Evolutionary conservation across 2,888 invertebrate genomes (phyloP).

Genomic region (Morinoia aosen): DNA sequence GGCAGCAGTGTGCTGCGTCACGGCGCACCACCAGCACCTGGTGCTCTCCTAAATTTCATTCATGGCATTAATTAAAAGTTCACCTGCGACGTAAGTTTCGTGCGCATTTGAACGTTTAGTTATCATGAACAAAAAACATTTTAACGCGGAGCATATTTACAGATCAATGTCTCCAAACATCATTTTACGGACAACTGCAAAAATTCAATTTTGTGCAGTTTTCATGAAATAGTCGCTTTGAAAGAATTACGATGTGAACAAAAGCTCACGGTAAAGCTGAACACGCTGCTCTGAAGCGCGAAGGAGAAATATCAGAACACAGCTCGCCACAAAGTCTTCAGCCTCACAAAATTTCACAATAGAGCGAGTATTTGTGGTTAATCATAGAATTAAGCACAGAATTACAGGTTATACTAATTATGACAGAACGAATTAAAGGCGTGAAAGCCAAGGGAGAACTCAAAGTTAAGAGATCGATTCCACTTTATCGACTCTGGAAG

Average conservation of each 20-base stretch:
- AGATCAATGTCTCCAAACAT: not conserved
- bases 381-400: not conserved
- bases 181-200: not conserved
- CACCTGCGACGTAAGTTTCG: no score
- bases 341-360: not conserved
- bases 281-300: no score
- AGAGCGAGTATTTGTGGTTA: not conserved
- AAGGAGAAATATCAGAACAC: not conserved
- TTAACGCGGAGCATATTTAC: not conserved
- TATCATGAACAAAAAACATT: not conserved
- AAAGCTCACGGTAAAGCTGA: no score
- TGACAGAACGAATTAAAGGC: constrained; percentile 16
- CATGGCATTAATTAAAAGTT: no score
- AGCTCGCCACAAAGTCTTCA: not conserved
- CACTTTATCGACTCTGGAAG: not conserved
- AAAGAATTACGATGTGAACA: no score
- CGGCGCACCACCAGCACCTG: no score
- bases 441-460: constrained; percentile 20
- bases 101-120: not conserved
- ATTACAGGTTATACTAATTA: not conserved
- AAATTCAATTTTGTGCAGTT: not conserved
- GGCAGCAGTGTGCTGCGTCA: no score
- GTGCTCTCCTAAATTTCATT: no score
- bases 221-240: not conserved
- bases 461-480: constrained; percentile 15